Base-by-base conservation (phyloP, 2,888 invertebrate species). In the Thelaira solivaga region DNA sequence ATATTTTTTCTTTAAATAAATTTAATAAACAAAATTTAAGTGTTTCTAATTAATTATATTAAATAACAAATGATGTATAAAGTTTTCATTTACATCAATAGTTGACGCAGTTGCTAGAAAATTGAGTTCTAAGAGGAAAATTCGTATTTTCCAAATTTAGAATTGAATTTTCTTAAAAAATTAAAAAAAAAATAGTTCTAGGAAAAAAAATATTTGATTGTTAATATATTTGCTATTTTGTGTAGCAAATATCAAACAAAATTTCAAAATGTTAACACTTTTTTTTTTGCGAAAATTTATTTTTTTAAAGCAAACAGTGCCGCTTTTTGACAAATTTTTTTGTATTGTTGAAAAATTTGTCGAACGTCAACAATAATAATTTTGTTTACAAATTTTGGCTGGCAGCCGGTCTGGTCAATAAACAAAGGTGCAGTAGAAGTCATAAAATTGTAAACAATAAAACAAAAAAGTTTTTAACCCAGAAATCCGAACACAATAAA, bases 371-470 rank as follows among this genome's bases (percentile, higher is more conserved):
- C 11, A 18, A 26, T 18, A 8, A 26, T 41, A 13, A 26, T 4
- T 43, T 49, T 55, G 36, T 61, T 61, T 34, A 26, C 43, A 18
- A 41, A 53, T 59, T 61, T 51, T 74, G 73, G 26, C 61, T 62
- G 67, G 51, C 74, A 53, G 61, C 29, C 45, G 61, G 61, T 39
- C 67, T 68, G 53, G 39, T 47, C 39, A 68, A 67, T 39, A 74
- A 74, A 68, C 36, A 74, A 75, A 61, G 74, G 74, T 61, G 61
- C 18, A 75, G 74, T 39, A 13, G 4, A 61, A 47, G 24, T 62
- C 20, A 47, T 39, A 43, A 61, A 43, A 61, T 22, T 7, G 20
- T 26, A 59, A 71, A 49, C 6, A 31, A 49, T 11, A 34, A 47
- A 4, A 7, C n/a, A 22, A 41, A 62, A 45, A 24, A 13, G 6